Evolutionary conservation across 2,113 vertebrate genomes (phyloP).

Genomic region (Python bivittatus): DNA sequence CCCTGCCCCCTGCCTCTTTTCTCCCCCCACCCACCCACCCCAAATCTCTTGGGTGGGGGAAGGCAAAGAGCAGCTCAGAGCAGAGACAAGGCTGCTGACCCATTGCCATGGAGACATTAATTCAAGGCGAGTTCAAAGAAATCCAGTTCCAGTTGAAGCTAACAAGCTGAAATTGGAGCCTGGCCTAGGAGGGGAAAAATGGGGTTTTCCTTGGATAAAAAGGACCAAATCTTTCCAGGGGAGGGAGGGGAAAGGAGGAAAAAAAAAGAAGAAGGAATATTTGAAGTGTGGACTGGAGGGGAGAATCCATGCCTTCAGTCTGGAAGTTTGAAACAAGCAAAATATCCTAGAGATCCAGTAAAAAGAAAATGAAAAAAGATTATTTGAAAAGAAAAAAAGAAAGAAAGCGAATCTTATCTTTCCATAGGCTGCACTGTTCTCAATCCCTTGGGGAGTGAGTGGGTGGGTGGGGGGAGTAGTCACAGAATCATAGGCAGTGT

Average conservation of each 20-base stretch:
- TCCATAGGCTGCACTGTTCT: neutral
- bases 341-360: neutral
- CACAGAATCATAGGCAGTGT: neutral
- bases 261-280: constrained; percentile 31
- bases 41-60: neutral
- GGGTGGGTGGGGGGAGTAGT: too few relatives aligned
- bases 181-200: constrained; percentile 59
- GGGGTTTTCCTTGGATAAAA: constrained; percentile 51
- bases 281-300: neutral
- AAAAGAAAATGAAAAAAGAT: neutral
- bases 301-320: rapidly evolving
- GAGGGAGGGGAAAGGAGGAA: constrained; percentile 37
- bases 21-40: neutral
- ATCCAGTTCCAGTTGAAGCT: constrained; percentile 67
- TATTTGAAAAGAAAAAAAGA: too few relatives aligned
- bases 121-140: constrained; percentile 80
- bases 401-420: neutral
- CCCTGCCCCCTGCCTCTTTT: neutral
- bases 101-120: constrained; percentile 78
- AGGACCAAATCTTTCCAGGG: constrained; percentile 47
- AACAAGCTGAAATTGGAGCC: constrained; percentile 63
- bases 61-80: constrained; percentile 72
- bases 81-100: constrained; percentile 67
- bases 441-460: neutral
- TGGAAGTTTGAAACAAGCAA: neutral